Percentiles rank a stretch among this genome's conserved stretches.
Evolutionary conservation across 2,888 invertebrate genomes (phyloP).

Genomic region (Hydroisotoma schaefferi): DNA sequence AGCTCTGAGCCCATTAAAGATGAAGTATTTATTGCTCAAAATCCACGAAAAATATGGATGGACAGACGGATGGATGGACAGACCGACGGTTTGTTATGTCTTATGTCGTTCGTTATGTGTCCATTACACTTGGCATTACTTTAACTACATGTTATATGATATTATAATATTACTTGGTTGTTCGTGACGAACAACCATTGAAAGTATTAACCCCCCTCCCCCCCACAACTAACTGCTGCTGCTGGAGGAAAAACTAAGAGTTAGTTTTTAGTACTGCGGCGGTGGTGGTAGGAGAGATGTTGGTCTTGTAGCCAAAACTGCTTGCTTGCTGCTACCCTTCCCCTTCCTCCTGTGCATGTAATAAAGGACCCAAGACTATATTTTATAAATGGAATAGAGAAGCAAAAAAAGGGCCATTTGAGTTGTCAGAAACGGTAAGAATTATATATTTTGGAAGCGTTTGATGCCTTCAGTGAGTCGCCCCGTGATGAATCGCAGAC

Average conservation of each 20-base stretch:
- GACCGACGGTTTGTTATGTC: neutral
- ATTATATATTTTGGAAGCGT: constrained; percentile 48
- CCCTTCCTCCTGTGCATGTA: constrained; percentile 20
- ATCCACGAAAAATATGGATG: constrained; percentile 2
- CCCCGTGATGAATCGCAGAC: constrained; percentile 44
- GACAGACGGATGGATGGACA: neutral
- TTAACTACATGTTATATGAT: neutral
- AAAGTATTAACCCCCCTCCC: constrained; percentile 6
- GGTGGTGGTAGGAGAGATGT: neutral
- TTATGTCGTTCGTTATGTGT: too few relatives aligned
- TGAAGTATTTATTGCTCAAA: too few relatives aligned
- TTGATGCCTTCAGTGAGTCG: constrained; percentile 45
- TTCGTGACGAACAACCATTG: constrained; percentile 36
- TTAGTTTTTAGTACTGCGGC: too few relatives aligned
- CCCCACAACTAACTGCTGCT: neutral
- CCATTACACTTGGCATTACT: neutral
- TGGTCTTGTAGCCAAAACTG: neutral
- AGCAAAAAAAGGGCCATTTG: constrained; percentile 41
- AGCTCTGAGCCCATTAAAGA: too few relatives aligned
- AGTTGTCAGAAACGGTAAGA: constrained; percentile 45
- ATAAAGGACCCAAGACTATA: constrained; percentile 35
- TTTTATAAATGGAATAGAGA: constrained; percentile 44
- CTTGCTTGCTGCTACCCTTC: neutral
- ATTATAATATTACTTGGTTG: constrained; percentile 1
- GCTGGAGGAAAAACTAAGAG: neutral